Evolutionary conservation across 2,888 invertebrate genomes (phyloP).

Genomic region (Metopia argyrocephala): DNA sequence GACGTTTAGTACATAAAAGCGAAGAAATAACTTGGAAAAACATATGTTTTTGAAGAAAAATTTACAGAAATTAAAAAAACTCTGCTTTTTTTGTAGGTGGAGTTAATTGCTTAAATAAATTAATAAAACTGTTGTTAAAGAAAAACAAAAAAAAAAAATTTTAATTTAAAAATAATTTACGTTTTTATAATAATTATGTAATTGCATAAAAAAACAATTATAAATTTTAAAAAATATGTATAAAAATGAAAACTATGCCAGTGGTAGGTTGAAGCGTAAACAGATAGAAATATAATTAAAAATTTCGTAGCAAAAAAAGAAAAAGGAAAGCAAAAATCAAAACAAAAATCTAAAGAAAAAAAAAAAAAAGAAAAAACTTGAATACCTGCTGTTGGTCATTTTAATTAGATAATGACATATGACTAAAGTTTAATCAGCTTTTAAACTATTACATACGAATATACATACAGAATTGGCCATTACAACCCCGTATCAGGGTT

Average conservation of each 20-base stretch:
- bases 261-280: neutral
- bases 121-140: neutral
- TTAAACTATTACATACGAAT: no score
- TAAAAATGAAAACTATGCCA: neutral
- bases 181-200: neutral
- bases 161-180: slow-evolving; percentile 8
- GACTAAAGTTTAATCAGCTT: no score
- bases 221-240: neutral
- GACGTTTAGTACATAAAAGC: slow-evolving; percentile 13
- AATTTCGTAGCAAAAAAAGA: no score
- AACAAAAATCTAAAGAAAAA: no score
- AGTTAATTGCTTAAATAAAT: slow-evolving; percentile 37
- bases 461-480: no score
- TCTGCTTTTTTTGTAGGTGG: slow-evolving; percentile 14
- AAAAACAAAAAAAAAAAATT: neutral
- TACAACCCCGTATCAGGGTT: no score
- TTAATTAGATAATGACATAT: no score
- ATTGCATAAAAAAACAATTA: slow-evolving; percentile 1
- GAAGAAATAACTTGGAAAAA: neutral
- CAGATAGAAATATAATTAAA: no score
- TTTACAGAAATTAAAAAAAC: slow-evolving; percentile 9
- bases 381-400: no score
- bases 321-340: no score
- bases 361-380: no score
- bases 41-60: slow-evolving; percentile 14